These are phyloP conservation scores for Caradrina clavipalpis DNA, from an alignment of 2,888 invertebrate species.

Conservation along the genomic window DNA sequence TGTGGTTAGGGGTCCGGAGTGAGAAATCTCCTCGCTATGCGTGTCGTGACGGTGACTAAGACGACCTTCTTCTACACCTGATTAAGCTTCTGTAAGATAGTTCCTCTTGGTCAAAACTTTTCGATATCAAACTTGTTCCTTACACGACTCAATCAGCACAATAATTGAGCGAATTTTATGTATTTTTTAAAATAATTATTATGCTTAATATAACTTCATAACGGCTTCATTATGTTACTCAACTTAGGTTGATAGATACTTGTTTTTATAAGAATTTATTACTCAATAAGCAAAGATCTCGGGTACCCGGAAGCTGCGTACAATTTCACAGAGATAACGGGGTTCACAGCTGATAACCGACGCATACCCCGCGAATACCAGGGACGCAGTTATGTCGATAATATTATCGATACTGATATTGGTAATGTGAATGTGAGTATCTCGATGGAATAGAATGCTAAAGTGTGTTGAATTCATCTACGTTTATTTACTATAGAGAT, in stretches of 20 bases:
- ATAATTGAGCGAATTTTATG: no score
- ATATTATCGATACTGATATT: constrained; percentile 27
- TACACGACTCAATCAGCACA: no score
- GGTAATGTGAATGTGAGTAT: constrained; percentile 12
- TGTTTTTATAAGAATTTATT: constrained; percentile 52
- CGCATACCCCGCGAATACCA: constrained; percentile 60
- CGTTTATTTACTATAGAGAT: neutral
- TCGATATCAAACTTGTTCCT: no score
- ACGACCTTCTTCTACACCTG: no score
- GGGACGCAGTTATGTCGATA: constrained; percentile 54
- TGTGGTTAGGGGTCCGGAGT: no score
- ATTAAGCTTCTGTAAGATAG: no score
- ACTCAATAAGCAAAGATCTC: constrained; percentile 56
- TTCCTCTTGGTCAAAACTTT: no score
- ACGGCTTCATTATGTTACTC: constrained; percentile 5
- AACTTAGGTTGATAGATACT: neutral
- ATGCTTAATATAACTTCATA: neutral
- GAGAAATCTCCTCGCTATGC: no score
- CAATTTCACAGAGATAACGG: constrained; percentile 63
- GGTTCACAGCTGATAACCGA: constrained; percentile 65
- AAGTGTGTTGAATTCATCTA: neutral
- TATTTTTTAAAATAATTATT: no score
- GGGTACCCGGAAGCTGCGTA: constrained; percentile 58
- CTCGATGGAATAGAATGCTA: neutral
- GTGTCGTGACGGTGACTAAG: no score